Evolutionary conservation across 37 sponge, comb jelly and placozoan genomes (phyloP), one percentile per base, ranked within the genome.

Genomic region (Tethya wilhelma): DNA sequence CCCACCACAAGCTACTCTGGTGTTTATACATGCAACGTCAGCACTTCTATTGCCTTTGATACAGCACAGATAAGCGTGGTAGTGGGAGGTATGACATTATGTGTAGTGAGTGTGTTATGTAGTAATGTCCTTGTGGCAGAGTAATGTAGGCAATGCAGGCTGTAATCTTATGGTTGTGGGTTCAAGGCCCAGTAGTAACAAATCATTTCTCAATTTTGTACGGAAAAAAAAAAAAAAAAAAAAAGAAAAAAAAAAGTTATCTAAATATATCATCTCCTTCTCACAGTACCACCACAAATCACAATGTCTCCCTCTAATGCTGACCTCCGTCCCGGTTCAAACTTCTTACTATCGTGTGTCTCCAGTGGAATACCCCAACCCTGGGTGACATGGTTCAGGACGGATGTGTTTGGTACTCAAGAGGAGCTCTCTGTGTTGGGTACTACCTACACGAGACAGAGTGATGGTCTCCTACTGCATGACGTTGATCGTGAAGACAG

Each of bases 11-110:
- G 32, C 20, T 22, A 90, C 42, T 34, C 69, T 38, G 90, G 86
- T 1, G 55, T 28, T 2, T 90, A 90, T 53, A 44, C 44, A 0
- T 90, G 90, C 62, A 65, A 80, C 38, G 71, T 84, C 65, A 87
- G 68, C 38, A 73, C 66, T 33, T 41, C 33, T 12, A 31, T 46
- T 45, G 46, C 49, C 23, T 74, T 74, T 29, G 68, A 41, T 22
- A 33, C 20, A 25, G 79, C 75, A 40, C 64, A 56, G 30, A 70
- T 79, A 23, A n/a, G 17, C 17, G 90, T 90, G 38, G 77, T 58
- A 39, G 85, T 83, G 0, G 90, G 90, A 70, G 30, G 87, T 87
- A 43, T 68, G 87, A n/a, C n/a, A n/a, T n/a, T n/a, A n/a, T n/a
- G n/a, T n/a, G n/a, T n/a, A n/a, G n/a, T n/a, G n/a, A n/a, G n/a